phyloP scores from a whole-genome alignment of 2,888 invertebrate species.

The Meandrusa payeni region DNA sequence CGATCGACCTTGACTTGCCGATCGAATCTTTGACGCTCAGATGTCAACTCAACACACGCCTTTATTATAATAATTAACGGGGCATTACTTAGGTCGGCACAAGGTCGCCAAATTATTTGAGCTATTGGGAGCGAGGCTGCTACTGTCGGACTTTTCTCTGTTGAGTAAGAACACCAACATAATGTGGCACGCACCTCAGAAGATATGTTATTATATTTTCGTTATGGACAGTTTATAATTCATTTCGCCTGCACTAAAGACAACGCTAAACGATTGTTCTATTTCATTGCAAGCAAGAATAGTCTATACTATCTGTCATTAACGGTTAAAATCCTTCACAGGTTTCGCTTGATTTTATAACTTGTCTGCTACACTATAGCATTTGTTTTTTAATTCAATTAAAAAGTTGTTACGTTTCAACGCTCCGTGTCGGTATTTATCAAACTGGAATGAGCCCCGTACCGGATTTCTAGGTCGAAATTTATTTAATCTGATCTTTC shows the following conservation, averaged over 20 bases:
- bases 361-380: constrained; percentile 8
- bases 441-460: constrained; percentile 9
- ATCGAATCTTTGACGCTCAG: constrained; percentile 44
- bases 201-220: constrained; percentile 68
- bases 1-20: constrained; percentile 17
- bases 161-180: constrained; percentile 46
- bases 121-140: constrained; percentile 70
- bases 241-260: constrained; percentile 14
- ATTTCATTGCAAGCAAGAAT: background rate
- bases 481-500: constrained; percentile 9
- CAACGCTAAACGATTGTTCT: constrained; percentile 16
- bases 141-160: constrained; percentile 48
- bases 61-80: constrained; percentile 69
- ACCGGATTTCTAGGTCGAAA: constrained; percentile 21
- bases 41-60: constrained; percentile 53
- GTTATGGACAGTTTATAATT: constrained; percentile 49
- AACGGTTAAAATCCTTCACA: background rate
- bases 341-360: constrained; percentile 1
- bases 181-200: constrained; percentile 49
- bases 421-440: constrained; percentile 11
- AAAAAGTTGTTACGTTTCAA: constrained; percentile 16
- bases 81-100: constrained; percentile 52
- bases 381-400: constrained; percentile 14
- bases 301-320: background rate
- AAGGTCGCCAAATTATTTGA: constrained; percentile 66